phyloP scores from a whole-genome alignment of 2,888 invertebrate genomes.

The Lycophotia porphyrea region DNA sequence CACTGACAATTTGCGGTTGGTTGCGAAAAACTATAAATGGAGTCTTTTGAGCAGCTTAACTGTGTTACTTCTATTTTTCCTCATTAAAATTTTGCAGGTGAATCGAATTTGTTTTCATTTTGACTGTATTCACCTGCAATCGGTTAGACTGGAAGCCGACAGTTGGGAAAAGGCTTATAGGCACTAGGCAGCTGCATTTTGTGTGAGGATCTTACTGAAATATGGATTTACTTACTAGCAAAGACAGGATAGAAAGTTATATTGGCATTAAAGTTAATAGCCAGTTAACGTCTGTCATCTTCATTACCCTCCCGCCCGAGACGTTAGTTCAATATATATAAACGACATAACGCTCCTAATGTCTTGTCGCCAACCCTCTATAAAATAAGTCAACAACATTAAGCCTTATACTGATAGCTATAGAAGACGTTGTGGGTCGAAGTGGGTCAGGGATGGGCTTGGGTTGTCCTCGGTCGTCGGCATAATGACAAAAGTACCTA shows the following conservation, averaged over 20 bases:
- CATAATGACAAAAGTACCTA: not conserved
- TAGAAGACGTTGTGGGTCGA: conserved; percentile 30
- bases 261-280: not conserved
- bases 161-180: not conserved
- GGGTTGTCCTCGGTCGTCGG: conserved; percentile 26
- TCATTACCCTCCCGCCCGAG: not conserved
- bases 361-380: conserved; percentile 33
- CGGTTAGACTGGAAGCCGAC: not conserved
- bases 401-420: conserved; percentile 25
- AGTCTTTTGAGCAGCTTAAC: not conserved
- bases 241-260: not conserved
- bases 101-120: not conserved
- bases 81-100: not conserved
- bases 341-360: conserved; percentile 14
- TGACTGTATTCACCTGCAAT: not conserved
- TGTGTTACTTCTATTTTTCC: not conserved
- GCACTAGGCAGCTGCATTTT: not conserved
- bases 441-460: conserved; percentile 59
- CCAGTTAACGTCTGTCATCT: conserved; percentile 2
- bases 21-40: conserved; percentile 27
- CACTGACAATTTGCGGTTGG: conserved; percentile 11
- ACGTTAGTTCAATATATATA: not conserved
- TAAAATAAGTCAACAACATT: conserved; percentile 55
- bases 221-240: not conserved
- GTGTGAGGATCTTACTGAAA: not conserved